phyloP scores from a whole-genome alignment of 2,113 vertebrate genomes.

The Catharus fuscescens region DNA sequence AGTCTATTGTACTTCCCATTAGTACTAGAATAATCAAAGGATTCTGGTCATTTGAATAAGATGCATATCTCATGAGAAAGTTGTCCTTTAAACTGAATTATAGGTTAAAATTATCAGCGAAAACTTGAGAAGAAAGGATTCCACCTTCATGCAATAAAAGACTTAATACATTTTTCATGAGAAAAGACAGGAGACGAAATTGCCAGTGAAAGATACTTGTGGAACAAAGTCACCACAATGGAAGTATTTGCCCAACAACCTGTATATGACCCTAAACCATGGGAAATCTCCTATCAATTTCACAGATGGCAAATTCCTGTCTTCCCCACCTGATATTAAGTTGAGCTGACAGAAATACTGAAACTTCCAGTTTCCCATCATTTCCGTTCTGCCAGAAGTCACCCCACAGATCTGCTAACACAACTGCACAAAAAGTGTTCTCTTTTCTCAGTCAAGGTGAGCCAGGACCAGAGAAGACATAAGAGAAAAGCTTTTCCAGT shows the following conservation, averaged over 20 bases:
- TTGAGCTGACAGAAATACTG: neutral
- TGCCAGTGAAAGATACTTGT: neutral
- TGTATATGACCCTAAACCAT: neutral
- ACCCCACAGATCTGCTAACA: neutral
- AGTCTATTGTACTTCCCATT: neutral
- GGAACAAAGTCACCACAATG: neutral
- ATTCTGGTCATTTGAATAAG: slow-evolving; percentile 25
- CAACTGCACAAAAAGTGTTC: neutral
- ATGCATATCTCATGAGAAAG: slow-evolving; percentile 50
- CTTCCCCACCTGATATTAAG: neutral
- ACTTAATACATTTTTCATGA: neutral
- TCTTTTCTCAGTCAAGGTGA: neutral
- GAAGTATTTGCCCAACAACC: neutral
- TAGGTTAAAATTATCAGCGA: slow-evolving; percentile 1
- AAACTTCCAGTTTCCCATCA: neutral
- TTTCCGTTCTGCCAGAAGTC: neutral
- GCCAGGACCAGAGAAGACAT: neutral
- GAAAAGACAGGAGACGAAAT: neutral
- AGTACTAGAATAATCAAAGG: neutral
- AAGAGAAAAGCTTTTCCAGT: neutral
- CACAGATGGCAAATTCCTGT: neutral
- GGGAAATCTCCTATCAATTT: neutral
- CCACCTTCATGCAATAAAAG: slow-evolving; percentile 5
- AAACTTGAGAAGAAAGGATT: neutral
- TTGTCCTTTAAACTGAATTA: neutral